Evolutionary conservation across 2,113 vertebrate genomes (phyloP), one percentile per base, ranked within the genome.

Genomic region (Tupaia chinensis): DNA sequence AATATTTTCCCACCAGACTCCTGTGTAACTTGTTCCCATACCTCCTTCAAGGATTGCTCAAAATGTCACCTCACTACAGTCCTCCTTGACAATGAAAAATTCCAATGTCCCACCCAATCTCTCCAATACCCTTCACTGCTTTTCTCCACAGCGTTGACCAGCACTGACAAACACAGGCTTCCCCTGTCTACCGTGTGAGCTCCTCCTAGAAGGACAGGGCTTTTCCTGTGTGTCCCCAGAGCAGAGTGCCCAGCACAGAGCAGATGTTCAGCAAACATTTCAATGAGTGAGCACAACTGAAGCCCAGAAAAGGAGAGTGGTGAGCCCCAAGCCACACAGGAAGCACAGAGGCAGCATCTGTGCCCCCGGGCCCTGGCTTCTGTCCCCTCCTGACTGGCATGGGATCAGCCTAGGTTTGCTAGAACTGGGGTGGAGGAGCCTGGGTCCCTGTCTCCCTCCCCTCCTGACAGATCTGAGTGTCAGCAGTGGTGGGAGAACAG

Each of bases 31-130:
- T 22, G 16, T n/a, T 93, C 54, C 20, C 0, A 0, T 0, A 25
- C 20, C 13, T 80, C 84, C 81, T 95, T 27, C 90, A 68, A 63
- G 80, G 29, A 72, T 91, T 90, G 87, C 34, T 77, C 56, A 68
- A 17, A 87, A 82, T 22, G 73, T 44, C 79, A 81, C 86, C 34
- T 77, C 44, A 89, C 23, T 1, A 34, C 69, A 76, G 66, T 12
- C 61, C 44, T 92, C 63, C 58, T 27, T 27, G 60, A 68, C 34
- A 44, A 22, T 65, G 72, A 72, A 72, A 87, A 86, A 92, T 83
- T 29, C 77, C 20, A 34, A 0, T 3, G 23, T 78, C 34, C 61
- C 20, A 58, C 68, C 84, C 20, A 61, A n/a, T 17, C 53, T 17
- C 85, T 76, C 68, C 5, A 17, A 3, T 6, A 74, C 22, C 61